These are phyloP conservation scores for human DNA, from an alignment of 2,113 vertebrate genomes.

Conservation along the genomic window DNA sequence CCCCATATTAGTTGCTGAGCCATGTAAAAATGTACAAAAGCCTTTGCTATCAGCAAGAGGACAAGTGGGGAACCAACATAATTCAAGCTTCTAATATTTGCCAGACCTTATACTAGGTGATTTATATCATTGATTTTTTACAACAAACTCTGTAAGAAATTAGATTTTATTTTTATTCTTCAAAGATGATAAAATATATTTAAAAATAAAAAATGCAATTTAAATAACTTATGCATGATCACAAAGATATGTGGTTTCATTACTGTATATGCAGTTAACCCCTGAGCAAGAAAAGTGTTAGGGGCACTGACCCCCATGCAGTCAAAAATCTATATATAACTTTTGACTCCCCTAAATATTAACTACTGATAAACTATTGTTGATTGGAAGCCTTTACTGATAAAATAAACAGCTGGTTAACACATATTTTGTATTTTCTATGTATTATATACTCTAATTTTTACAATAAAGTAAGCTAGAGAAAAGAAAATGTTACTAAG, in stretches of 20 bases:
- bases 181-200: not conserved
- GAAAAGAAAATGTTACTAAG: not conserved
- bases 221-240: not conserved
- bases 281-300: not conserved
- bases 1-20: not conserved
- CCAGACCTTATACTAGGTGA: not conserved
- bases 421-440: not conserved
- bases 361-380: not conserved
- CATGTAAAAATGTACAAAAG: not conserved
- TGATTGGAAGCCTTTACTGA: not conserved
- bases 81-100: not conserved
- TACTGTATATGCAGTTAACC: not conserved
- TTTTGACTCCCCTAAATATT: not conserved
- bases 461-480: not conserved
- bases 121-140: not conserved
- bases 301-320: too few relatives aligned
- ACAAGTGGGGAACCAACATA: not conserved
- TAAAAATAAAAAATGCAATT: not conserved
- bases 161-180: not conserved
- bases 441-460: not conserved
- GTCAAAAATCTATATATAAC: not conserved
- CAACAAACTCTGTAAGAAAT: not conserved
- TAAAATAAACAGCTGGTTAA: not conserved
- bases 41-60: not conserved
- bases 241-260: not conserved